These are phyloP conservation scores for Notolabrus celidotus DNA, from an alignment of 2,797 vertebrate genomes.

Conservation along the genomic window DNA sequence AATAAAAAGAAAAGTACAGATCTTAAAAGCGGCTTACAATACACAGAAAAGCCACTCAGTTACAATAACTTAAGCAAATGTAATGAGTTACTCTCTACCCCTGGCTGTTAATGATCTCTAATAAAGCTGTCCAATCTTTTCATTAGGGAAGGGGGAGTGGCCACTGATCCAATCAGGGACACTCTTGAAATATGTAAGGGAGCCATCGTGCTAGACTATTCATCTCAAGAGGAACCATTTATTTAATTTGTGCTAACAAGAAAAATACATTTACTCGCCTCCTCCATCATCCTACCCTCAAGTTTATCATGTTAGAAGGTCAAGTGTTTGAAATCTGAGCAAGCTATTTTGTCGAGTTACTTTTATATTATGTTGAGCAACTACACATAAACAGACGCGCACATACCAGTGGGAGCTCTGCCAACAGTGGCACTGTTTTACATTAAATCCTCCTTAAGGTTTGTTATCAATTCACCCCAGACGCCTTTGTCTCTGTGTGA, in stretches of 20 bases:
- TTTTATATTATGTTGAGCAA: conserved; percentile 24
- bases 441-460: conserved; percentile 57
- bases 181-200: conserved; percentile 1
- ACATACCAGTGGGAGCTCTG: conserved; percentile 26
- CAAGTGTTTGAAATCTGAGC: conserved; percentile 50
- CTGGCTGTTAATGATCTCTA: no score
- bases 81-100: no score
- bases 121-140: no score
- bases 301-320: conserved; percentile 41
- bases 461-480: conserved; percentile 74
- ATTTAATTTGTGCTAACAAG: conserved; percentile 33
- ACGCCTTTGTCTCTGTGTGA: conserved; percentile 65
- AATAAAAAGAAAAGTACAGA: no score
- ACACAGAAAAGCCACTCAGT: no score
- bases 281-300: conserved; percentile 27
- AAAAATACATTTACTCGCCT: background rate
- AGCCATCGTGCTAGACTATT: conserved; percentile 8
- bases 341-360: conserved; percentile 38
- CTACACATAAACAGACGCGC: conserved; percentile 31
- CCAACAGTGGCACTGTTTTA: conserved; percentile 47
- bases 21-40: no score
- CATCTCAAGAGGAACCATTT: conserved; percentile 17
- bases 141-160: no score
- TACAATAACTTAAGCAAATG: no score
- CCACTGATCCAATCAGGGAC: no score